These are phyloP conservation scores for Vipera ursinii DNA, from an alignment of 2,797 vertebrate species.

Conservation along the genomic window DNA sequence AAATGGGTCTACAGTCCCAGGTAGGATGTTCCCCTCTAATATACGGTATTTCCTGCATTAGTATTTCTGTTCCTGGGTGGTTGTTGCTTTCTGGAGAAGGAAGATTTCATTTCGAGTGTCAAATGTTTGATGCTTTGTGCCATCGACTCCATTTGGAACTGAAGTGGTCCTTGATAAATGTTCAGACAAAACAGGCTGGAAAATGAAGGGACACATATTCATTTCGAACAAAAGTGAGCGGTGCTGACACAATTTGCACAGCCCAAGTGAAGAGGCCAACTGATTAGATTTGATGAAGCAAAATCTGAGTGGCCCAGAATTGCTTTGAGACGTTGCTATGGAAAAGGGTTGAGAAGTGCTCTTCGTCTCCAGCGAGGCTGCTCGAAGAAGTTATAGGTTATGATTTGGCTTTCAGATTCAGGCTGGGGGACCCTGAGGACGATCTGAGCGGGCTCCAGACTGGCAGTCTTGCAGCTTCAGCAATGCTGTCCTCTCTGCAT, in stretches of 20 bases:
- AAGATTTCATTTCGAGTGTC: no score
- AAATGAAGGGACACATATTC: not conserved
- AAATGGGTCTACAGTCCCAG: not conserved
- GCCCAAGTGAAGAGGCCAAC: not conserved
- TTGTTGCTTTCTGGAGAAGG: not conserved
- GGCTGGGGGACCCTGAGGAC: not conserved
- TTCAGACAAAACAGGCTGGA: not conserved
- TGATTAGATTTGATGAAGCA: not conserved
- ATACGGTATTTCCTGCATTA: not conserved
- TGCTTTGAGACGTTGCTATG: not conserved
- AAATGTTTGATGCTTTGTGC: not conserved
- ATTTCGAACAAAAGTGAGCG: not conserved
- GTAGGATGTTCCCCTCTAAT: not conserved
- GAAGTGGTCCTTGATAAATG: not conserved
- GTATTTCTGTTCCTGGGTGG: not conserved
- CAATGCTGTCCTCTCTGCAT: not conserved
- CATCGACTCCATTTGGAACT: not conserved
- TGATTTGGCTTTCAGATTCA: not conserved
- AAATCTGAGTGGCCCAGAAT: not conserved
- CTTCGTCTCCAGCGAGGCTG: not conserved
- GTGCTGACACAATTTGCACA: not conserved
- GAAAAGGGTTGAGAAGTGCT: not conserved
- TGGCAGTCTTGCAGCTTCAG: no score
- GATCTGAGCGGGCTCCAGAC: not conserved
- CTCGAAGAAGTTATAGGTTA: no score